Base-by-base conservation (phyloP, 2,888 invertebrate genomes). In the Vanessa cardui region DNA sequence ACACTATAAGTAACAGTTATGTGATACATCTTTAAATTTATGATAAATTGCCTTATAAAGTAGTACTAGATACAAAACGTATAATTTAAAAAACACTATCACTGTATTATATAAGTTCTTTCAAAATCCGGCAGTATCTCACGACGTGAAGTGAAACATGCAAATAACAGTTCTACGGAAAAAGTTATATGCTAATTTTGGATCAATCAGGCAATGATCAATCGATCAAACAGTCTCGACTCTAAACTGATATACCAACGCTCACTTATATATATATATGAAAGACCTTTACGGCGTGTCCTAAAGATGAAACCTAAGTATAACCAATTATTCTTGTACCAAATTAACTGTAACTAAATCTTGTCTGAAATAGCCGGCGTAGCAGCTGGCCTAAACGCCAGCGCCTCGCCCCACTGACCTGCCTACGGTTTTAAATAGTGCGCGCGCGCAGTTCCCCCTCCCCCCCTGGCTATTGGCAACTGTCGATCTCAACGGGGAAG, bases 381-480 rank as follows among this genome's bases (percentile, higher is more conserved):
- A 66, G 65, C 60, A 47, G 65, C 61, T 60, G 64, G 54, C 39
- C 65, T 54, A 60, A 47, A 33, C 60, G 63, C 49, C 64, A 64
- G 66, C 72, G 66, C 63, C 64, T 65, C 74, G 80, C 49, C 76
- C 80, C 74, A 80, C 76, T 80, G 78, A 80, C 79, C 78, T 73
- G 78, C 73, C 78, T 72, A 76, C 78, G 63, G 74, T 72, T 74
- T 73, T 69, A 79, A 80, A 80, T 80, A 80, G 79, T 72, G 65
- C 73, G 73, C 68, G 65, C 66, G 64, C 71, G 59, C 67, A 60
- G 15, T 63, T 31, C 60, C 68, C 49, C 45, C 3, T n/a, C n/a
- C 52, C 45, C 18, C 44, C 33, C 52, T 54, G 39, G 9, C 56
- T 65, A 76, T 76, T 76, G 75, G 75, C 77, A 77, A 72, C 69